A percentile compares a stretch with the other conserved stretches of the same genome.
Conservation (phyloP, 2,888 invertebrate species). For the Drosophila borborema region DNA sequence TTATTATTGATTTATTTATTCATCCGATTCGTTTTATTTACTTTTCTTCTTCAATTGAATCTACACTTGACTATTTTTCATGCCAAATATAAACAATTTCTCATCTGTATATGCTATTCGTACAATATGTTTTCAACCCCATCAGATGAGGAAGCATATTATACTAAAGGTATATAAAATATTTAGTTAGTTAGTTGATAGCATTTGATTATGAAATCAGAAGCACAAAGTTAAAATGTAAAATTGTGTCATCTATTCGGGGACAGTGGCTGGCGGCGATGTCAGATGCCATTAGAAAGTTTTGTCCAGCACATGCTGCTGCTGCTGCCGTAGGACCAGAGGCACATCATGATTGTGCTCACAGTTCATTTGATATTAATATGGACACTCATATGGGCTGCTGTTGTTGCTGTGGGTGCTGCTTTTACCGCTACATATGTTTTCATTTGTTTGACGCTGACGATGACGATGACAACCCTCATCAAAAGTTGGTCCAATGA, state of each 20-base stretch:
- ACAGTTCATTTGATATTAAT: slow-evolving; percentile 81
- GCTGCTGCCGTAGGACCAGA: slow-evolving; percentile 33
- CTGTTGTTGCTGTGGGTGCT: slow-evolving; percentile 18
- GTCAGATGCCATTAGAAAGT: slow-evolving; percentile 48
- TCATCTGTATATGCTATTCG: background rate
- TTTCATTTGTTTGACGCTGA: slow-evolving; percentile 79
- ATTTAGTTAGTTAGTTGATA: slow-evolving; percentile 15
- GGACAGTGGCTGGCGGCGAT: slow-evolving; percentile 8
- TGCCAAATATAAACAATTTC: background rate
- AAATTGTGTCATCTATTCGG: slow-evolving; percentile 14
- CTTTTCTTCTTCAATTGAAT: background rate
- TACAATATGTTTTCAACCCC: background rate
- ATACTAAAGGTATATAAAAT: background rate
- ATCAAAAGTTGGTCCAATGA: slow-evolving; percentile 78
- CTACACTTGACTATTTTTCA: background rate
- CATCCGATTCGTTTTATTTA: too few relatives aligned
- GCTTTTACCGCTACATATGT: slow-evolving; percentile 75
- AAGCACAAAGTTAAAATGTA: slow-evolving; percentile 15
- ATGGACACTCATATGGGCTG: slow-evolving; percentile 55
- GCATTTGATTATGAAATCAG: slow-evolving; percentile 27
- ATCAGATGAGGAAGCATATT: background rate
- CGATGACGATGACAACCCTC: slow-evolving; percentile 80
- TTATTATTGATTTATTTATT: background rate
- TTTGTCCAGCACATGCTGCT: slow-evolving; percentile 46
- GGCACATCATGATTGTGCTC: slow-evolving; percentile 67